Conservation (phyloP, 35 echinoderm and acorn worm genomes). For the Strongylocentrotus purpuratus region DNA sequence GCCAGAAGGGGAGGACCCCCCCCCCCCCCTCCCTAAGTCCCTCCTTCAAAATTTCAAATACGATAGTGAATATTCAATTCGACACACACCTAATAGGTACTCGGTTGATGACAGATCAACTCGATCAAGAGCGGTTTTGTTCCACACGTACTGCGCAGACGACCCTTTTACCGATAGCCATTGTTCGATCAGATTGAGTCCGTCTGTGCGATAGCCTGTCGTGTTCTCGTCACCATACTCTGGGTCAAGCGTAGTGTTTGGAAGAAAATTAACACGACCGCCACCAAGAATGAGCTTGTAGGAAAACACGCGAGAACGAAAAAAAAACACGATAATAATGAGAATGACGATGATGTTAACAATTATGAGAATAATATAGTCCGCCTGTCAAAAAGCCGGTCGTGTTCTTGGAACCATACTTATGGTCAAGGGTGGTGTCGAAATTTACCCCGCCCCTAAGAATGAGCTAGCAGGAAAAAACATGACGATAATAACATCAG, state of each 20-base stretch:
- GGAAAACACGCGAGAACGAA: neutral
- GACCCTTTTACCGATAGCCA: neutral
- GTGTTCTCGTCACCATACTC: neutral
- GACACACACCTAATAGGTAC: constrained; percentile 44
- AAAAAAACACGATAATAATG: neutral
- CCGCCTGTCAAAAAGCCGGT: no score
- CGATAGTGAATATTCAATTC: neutral
- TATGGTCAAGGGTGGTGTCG: no score
- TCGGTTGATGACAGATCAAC: constrained; percentile 38
- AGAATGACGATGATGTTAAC: no score
- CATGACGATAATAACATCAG: no score
- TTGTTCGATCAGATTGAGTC: neutral
- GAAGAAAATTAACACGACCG: constrained; percentile 25
- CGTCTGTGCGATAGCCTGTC: neutral
- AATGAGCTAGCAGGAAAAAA: no score
- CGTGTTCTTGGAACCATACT: no score
- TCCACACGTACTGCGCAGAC: constrained; percentile 49
- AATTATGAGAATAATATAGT: no score
- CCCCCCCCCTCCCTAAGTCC: neutral
- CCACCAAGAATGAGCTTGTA: constrained; percentile 59
- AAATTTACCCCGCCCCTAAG: no score
- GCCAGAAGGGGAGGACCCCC: neutral
- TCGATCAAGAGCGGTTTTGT: constrained; percentile 8
- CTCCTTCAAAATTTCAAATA: neutral
- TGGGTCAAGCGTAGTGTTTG: constrained; percentile 30